Base-by-base conservation (phyloP, 2,797 vertebrate genomes). In the Percopsis omiscomaycus region DNA sequence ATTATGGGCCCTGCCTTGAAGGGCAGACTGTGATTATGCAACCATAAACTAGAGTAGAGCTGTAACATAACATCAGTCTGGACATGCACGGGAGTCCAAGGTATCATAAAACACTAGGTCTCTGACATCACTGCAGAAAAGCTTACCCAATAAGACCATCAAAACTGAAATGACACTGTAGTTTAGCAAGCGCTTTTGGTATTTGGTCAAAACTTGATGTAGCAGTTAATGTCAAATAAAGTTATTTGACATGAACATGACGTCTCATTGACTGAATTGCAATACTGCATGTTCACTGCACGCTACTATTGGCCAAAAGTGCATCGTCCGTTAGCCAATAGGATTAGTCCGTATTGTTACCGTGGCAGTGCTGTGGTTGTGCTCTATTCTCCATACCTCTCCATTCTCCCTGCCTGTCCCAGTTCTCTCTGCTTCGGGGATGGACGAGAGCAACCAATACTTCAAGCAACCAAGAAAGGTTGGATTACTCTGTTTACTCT, bases 281-380 rank as follows among this genome's bases (percentile, higher is more conserved):
- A 84, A 76, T 67, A 81, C 67, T 69, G 66, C 70, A 66, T 64
- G 67, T 52, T 52, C 69, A 53, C 60, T n/a, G 14, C 1, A 3
- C 37, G 59, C 65, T 62, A 64, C 80, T 45, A 89, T 90, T 91
- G 89, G 86, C 53, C 68, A 74, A 61, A 74, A 77, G 78, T 81
- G 88, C 78, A 77, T 87, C 81, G 79, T 81, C 74, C 69, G 73
- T 4, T 11, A 80, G 83, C 89, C 88, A 91, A 90, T 91, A 64
- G 65, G 4, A 11, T 56, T 3, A 30, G 72, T 62, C 66, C 69
- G 69, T 68, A 84, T 90, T 89, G 89, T 91, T 86, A 80, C 77
- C 58, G 69, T 64, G 78, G 74, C 59, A 66, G 64, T 73, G 69
- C 59, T 69, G 66, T 77, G 69, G 68, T 72, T 75, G 59, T 82